Base-by-base conservation (phyloP, 1,140 invertebrate genomes). In the Phthorimaea operculella region DNA sequence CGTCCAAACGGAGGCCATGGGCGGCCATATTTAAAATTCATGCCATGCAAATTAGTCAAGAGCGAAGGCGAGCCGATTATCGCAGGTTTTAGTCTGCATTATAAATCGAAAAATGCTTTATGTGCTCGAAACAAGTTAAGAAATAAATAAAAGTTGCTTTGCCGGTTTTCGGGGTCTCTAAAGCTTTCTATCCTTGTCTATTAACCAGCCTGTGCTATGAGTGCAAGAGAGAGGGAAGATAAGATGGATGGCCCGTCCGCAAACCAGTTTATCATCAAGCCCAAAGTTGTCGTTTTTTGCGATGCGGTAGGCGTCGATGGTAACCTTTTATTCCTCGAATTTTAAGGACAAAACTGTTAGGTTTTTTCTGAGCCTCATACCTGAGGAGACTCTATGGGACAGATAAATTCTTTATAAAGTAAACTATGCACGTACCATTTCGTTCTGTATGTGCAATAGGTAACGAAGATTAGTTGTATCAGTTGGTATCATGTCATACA, bases 261-360 rank as follows among this genome's bases (percentile, higher is more conserved):
- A 71, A 78, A 79, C 71, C 74, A 71, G 77, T 82, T 78, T 76
- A 74, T 81, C 73, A 77, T 79, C 71, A 51, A 62, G 49, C 52
- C 55, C 52, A 61, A 62, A 55, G 21, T 64, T 49, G 49, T 73
- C 55, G 49, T 76, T 74, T 73, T 76, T 69, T 74, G 60, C 62
- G 59, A 58, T 44, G 52, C 54, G 59, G 66, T 67, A 71, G 74
- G 72, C 72, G 74, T 77, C 70, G 70, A 73, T 71, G 63, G 63
- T 57, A 60, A 59, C 62, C 54, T 64, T 63, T 70, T 59, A 63
- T 66, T 56, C 60, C 62, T 60, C 53, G 60, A 66, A 70, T 62
- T 73, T 63, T 56, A 60, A 60, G 50, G 57, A 59, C 54, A 48
- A 53, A 36, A 52, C 1, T 42, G 11, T n/a, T 28, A 28, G 21